Base-by-base conservation (phyloP, 92 coral and sea anemone species). In the Muricea muricata region DNA sequence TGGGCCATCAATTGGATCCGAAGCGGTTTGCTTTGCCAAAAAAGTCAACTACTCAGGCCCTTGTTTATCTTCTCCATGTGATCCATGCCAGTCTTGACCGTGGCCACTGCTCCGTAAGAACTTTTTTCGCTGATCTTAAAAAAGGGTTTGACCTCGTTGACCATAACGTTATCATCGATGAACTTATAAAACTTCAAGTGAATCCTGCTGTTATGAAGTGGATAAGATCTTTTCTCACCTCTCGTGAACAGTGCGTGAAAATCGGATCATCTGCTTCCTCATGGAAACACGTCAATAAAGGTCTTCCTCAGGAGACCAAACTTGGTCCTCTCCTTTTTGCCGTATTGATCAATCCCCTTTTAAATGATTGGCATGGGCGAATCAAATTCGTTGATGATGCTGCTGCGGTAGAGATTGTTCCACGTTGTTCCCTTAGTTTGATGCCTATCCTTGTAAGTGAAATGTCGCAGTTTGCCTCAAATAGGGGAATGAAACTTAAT, bases 81-180 rank as follows among this genome's bases (percentile, higher is more conserved):
- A 12, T 45, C 14, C 50, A 8, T 45, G 50, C 50, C 9, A 17
- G 1, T 12, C 50, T 45, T 17, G 50, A 45, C 14, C 14, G 14
- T 8, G 50, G 50, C 14, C 50, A 45, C 1, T 45, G 50, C 50
- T 37, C 9, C 9, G 42, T 37, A 4, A 37, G 42, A 50, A 32
- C 40, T 8, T 85, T 85, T 46, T 85, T 85, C 61, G 76, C 84
- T 7, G 84, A 85, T 41, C 77, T 85, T 73, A 45, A 28, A 25
- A 63, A 76, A 14, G 85, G 78, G 24, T 85, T 76, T 65, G 84
- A 77, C 48, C 42, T 76, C 14, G 66, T 85, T 18, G 85, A 76
- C 26, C 89, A 85, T 46, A 81, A 20, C 32, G 48, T 80, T 46
- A 37, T 41, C 6, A 24, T 73, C 47, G 25, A 32, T 15, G 80